Evolutionary conservation across 2,113 vertebrate genomes (phyloP).

Genomic region (Marmota flaviventris): DNA sequence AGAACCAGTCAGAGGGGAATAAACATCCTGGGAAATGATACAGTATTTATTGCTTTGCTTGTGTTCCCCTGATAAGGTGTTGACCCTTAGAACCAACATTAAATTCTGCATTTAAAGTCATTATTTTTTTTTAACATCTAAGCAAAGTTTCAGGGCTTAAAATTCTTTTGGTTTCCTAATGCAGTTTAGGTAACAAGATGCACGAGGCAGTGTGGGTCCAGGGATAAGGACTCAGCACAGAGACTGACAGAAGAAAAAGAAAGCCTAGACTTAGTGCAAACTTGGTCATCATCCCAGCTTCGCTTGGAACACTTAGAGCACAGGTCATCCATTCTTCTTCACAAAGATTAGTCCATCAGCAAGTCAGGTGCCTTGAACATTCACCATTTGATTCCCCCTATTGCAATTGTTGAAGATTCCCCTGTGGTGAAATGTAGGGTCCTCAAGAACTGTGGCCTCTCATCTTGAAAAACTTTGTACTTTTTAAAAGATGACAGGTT

Average conservation of each 20-base stretch:
- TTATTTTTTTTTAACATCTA: background rate
- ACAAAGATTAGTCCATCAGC: background rate
- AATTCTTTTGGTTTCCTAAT: background rate
- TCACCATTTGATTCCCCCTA: background rate
- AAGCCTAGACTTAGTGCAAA: background rate
- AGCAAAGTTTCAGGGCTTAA: background rate
- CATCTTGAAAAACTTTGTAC: background rate
- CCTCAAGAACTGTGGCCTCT: background rate
- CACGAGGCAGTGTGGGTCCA: background rate
- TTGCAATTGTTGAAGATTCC: background rate
- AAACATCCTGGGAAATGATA: background rate
- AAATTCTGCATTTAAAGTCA: background rate
- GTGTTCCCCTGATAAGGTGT: background rate
- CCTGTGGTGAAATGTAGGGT: background rate
- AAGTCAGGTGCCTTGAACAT: background rate
- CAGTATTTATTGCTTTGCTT: constrained; percentile 6
- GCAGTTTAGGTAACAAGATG: background rate
- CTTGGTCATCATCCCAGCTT: background rate
- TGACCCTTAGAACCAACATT: background rate
- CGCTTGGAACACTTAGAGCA: background rate
- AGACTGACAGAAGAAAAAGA: background rate
- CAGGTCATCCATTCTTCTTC: background rate
- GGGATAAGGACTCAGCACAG: background rate
- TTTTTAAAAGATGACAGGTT: background rate
- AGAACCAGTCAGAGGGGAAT: background rate